A percentile compares a stretch with the other conserved stretches of the same genome.
Conservation (phyloP, 2,113 vertebrate species). For the Aldabrachelys gigantea region DNA sequence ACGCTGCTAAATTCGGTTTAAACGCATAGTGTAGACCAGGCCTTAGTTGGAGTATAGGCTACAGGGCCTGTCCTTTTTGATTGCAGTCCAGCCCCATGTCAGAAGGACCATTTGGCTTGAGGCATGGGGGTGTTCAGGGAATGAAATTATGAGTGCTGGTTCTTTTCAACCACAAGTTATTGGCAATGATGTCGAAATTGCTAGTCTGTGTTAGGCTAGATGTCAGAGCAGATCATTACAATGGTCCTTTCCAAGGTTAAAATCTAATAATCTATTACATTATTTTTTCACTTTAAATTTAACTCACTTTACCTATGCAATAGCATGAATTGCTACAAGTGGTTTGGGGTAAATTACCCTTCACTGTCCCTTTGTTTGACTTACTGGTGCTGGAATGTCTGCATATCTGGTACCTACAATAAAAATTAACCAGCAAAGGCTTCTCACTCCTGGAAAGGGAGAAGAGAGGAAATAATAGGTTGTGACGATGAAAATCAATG, state of each 20-base stretch:
- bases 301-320: not conserved
- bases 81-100: not conserved
- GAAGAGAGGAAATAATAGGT: not conserved
- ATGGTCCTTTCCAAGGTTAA: not conserved
- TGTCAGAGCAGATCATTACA: not conserved
- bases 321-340: not conserved
- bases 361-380: not conserved
- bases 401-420: not conserved
- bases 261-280: not conserved
- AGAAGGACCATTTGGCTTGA: not conserved
- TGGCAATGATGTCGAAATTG: not conserved
- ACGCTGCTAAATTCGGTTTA: no score
- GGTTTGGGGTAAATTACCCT: not conserved
- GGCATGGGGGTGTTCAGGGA: no score
- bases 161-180: not conserved
- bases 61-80: not conserved
- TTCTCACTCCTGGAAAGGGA: not conserved
- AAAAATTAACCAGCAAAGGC: not conserved
- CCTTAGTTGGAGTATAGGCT: not conserved
- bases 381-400: not conserved
- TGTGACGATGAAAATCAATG: constrained; percentile 16
- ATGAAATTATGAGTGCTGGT: not conserved
- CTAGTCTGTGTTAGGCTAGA: not conserved
- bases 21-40: no score
- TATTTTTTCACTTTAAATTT: not conserved